These are phyloP conservation scores for Brenthis daphne DNA, from an alignment of 2,888 invertebrate species.

Conservation along the genomic window DNA sequence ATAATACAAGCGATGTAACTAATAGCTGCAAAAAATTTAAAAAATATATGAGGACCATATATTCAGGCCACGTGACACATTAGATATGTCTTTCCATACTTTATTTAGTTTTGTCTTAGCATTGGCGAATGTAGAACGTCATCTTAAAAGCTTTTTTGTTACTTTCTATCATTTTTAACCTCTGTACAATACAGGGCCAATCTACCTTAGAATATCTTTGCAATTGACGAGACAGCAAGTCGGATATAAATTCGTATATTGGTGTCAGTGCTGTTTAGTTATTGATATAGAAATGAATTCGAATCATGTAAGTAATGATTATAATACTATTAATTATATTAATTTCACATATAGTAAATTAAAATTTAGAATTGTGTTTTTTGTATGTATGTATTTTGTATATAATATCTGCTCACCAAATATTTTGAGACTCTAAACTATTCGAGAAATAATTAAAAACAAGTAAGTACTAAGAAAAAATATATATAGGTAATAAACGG, in stretches of 20 bases:
- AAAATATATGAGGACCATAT: background rate
- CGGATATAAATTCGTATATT: conserved; percentile 27
- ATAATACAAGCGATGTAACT: too few relatives aligned
- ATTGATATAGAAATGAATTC: conserved; percentile 44
- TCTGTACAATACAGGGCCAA: too few relatives aligned
- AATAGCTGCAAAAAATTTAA: background rate
- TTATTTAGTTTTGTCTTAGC: background rate
- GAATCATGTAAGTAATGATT: conserved; percentile 44
- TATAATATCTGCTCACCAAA: too few relatives aligned
- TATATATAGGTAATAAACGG: too few relatives aligned
- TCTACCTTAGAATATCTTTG: conserved; percentile 9
- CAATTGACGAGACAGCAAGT: background rate
- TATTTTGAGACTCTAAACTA: too few relatives aligned
- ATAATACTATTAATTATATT: background rate
- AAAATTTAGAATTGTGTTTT: background rate
- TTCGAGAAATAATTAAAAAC: too few relatives aligned
- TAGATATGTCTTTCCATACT: background rate
- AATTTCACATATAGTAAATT: background rate
- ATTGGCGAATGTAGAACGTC: background rate
- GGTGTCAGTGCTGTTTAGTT: conserved; percentile 31
- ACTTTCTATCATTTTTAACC: too few relatives aligned
- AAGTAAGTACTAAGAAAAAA: too few relatives aligned
- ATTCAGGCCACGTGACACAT: background rate
- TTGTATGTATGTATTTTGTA: too few relatives aligned
- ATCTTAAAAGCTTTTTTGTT: background rate